Evolutionary conservation across 2,888 invertebrate species (phyloP).

Genomic region (Philopedon plagiatum): DNA sequence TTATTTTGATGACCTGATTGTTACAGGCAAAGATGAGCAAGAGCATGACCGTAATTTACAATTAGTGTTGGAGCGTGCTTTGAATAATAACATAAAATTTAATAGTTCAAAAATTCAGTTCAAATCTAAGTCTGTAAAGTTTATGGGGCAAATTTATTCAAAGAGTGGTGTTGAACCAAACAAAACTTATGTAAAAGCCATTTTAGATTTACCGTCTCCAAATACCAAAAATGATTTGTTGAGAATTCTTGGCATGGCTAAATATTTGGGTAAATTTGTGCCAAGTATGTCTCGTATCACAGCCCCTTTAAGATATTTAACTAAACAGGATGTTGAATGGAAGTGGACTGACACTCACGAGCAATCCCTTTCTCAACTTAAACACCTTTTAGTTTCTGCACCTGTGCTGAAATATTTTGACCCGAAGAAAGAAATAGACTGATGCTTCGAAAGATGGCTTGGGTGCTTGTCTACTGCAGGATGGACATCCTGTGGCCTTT

Average conservation of each 20-base stretch:
- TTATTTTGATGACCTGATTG: constrained; percentile 50
- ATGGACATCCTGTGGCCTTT: constrained; percentile 60
- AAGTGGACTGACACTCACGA: constrained; percentile 41
- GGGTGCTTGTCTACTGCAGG: constrained; percentile 61
- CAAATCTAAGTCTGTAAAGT: constrained; percentile 42
- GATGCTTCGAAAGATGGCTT: constrained; percentile 57
- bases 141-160: constrained; percentile 48
- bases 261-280: constrained; percentile 53
- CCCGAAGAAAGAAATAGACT: constrained; percentile 54
- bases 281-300: constrained; percentile 52
- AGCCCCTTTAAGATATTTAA: constrained; percentile 51
- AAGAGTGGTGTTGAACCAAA: constrained; percentile 44
- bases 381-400: constrained; percentile 52
- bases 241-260: constrained; percentile 54
- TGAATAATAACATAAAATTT: constrained; percentile 49
- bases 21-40: constrained; percentile 38
- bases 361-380: constrained; percentile 49
- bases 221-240: constrained; percentile 49
- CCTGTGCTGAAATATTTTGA: constrained; percentile 55
- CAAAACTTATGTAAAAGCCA: constrained; percentile 51
- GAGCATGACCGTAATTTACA: constrained; percentile 48
- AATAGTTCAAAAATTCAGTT: constrained; percentile 43
- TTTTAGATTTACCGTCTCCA: constrained; percentile 52
- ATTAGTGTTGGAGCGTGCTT: constrained; percentile 46
- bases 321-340: constrained; percentile 48